A percentile compares a stretch with the other conserved stretches of the same genome.
These are phyloP conservation scores for Psettodes erumei DNA, from an alignment of 2,113 vertebrate genomes.

Conservation along the genomic window DNA sequence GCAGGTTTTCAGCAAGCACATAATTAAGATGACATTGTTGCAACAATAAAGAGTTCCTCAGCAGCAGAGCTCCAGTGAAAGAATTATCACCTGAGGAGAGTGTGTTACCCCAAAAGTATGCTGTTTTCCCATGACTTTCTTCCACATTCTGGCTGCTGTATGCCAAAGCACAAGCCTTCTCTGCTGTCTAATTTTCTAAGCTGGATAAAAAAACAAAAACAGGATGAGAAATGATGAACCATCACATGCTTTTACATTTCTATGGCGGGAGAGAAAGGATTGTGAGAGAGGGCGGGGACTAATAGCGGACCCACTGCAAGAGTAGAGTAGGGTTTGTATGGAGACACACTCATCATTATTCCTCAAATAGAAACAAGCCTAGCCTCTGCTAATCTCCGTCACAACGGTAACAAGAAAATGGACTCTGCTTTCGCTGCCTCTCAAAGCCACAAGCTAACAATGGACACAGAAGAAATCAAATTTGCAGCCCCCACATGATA, in stretches of 20 bases:
- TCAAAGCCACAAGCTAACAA: constrained; percentile 69
- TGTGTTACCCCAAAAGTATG: constrained; percentile 34
- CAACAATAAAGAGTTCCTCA: constrained; percentile 49
- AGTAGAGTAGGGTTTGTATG: constrained; percentile 47
- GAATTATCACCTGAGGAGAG: constrained; percentile 58
- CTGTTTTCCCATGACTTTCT: constrained; percentile 9
- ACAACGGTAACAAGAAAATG: constrained; percentile 64
- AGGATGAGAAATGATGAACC: constrained; percentile 7
- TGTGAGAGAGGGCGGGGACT: background rate
- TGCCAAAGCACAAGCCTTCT: background rate
- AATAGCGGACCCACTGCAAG: constrained; percentile 30
- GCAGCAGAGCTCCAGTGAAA: constrained; percentile 20
- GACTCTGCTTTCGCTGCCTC: constrained; percentile 57
- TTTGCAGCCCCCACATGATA: constrained; percentile 49
- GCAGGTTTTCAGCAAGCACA: constrained; percentile 55
- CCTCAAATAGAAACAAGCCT: constrained; percentile 75
- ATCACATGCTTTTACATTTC: constrained; percentile 27
- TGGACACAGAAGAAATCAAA: constrained; percentile 70
- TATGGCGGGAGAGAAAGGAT: background rate
- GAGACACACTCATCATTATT: constrained; percentile 72
- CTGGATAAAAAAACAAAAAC: constrained; percentile 5
- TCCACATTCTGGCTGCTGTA: background rate
- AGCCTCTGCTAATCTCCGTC: constrained; percentile 70
- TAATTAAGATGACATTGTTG: constrained; percentile 77
- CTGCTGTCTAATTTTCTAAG: background rate